Conservation (phyloP, 2,113 vertebrate genomes). For the Pangasianodon gigas region DNA sequence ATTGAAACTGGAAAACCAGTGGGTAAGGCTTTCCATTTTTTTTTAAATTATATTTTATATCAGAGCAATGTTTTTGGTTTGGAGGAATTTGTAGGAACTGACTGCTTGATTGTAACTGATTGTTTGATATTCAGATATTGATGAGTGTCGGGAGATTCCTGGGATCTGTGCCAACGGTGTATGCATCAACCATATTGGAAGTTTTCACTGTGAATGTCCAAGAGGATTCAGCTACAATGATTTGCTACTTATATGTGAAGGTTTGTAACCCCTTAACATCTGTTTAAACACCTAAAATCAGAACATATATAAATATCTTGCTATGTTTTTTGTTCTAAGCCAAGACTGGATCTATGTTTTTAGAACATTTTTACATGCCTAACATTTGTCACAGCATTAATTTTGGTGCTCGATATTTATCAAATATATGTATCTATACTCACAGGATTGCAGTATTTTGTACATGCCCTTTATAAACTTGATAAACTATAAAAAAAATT, state of each 20-base stretch:
- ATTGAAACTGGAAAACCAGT: conserved; percentile 84
- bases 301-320: background rate
- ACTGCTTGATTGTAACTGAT: background rate
- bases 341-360: background rate
- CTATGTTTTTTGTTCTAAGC: background rate
- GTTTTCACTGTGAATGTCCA: conserved; percentile 86
- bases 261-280: conserved; percentile 64
- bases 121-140: conserved; percentile 76
- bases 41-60: background rate
- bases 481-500: background rate
- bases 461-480: background rate
- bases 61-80: background rate
- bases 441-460: background rate
- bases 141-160: conserved; percentile 85
- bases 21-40: conserved; percentile 68
- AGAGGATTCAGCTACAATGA: conserved; percentile 86
- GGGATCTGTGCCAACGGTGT: conserved; percentile 84
- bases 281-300: background rate
- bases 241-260: conserved; percentile 83
- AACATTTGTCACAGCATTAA: background rate
- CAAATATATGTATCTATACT: background rate
- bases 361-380: background rate
- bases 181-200: conserved; percentile 86
- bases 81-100: background rate
- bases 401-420: background rate